Percentiles rank a stretch among this genome's conserved stretches.
Evolutionary conservation across 1,140 invertebrate genomes (phyloP).

Genomic region (Apis cerana): DNA sequence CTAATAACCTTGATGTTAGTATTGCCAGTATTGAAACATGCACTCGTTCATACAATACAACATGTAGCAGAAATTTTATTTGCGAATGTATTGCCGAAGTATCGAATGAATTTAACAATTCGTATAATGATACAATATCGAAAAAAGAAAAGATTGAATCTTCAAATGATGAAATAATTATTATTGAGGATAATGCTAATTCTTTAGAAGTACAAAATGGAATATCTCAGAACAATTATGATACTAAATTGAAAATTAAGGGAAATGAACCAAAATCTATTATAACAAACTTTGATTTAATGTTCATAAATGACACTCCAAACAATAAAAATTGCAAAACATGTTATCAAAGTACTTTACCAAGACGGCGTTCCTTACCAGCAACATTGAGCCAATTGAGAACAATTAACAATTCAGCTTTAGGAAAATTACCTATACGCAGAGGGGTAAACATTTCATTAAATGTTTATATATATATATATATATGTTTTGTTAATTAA

Average conservation of each 20-base stretch:
- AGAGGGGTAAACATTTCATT: constrained; percentile 57
- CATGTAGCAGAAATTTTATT: constrained; percentile 32
- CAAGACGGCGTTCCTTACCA: constrained; percentile 69
- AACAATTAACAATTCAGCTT: constrained; percentile 23
- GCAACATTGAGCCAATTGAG: constrained; percentile 57
- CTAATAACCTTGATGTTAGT: neutral
- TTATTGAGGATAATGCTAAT: neutral
- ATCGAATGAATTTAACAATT: constrained; percentile 20
- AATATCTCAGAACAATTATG: no score
- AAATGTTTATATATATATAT: neutral
- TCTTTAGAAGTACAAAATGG: neutral
- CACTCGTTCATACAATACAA: neutral
- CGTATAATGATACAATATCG: neutral
- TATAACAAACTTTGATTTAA: constrained; percentile 27
- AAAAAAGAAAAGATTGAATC: neutral
- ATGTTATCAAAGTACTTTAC: constrained; percentile 50
- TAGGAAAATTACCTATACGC: constrained; percentile 63
- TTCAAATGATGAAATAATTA: neutral
- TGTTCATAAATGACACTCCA: constrained; percentile 35
- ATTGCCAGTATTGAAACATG: neutral
- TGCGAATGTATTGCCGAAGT: constrained; percentile 56
- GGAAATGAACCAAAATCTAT: neutral
- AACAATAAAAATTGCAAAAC: constrained; percentile 48
- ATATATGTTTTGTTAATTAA: neutral
- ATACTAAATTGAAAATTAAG: neutral